Conservation (phyloP, 35 echinoderm and acorn worm species). For the Diadema setosum region DNA sequence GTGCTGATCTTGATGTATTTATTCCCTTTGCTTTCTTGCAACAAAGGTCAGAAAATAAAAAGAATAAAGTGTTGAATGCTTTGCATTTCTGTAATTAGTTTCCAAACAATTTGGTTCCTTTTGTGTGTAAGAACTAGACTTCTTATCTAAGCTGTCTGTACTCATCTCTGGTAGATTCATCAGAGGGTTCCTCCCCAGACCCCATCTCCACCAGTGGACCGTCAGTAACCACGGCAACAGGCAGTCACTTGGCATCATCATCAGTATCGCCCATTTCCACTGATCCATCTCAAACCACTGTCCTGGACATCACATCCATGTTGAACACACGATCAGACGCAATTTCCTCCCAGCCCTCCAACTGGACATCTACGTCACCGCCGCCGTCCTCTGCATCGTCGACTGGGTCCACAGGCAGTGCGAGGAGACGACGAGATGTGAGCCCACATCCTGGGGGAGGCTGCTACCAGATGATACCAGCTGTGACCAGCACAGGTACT, state of each 20-base stretch:
- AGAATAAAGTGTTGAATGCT: no score
- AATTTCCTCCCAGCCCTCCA: neutral
- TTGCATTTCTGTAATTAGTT: no score
- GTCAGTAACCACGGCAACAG: neutral
- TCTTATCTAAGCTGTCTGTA: no score
- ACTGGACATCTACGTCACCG: neutral
- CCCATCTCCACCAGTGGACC: neutral
- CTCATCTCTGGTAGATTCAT: no score
- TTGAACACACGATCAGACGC: neutral
- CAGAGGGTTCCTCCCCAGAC: neutral
- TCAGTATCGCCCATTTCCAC: no score
- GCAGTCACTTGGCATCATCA: neutral
- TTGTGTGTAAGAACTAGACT: no score
- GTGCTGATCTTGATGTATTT: no score
- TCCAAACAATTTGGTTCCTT: no score
- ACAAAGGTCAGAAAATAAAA: no score
- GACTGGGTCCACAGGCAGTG: neutral
- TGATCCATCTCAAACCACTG: neutral
- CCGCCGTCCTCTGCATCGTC: neutral
- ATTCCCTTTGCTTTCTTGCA: no score
- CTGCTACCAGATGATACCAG: neutral
- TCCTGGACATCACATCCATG: neutral
- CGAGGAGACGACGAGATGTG: neutral
- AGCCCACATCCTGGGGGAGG: no score
- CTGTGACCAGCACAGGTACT: neutral